A percentile compares a stretch with the other conserved stretches of the same genome.
Conservation (phyloP, 2,888 invertebrate genomes). For the Nymphalis c-album region DNA sequence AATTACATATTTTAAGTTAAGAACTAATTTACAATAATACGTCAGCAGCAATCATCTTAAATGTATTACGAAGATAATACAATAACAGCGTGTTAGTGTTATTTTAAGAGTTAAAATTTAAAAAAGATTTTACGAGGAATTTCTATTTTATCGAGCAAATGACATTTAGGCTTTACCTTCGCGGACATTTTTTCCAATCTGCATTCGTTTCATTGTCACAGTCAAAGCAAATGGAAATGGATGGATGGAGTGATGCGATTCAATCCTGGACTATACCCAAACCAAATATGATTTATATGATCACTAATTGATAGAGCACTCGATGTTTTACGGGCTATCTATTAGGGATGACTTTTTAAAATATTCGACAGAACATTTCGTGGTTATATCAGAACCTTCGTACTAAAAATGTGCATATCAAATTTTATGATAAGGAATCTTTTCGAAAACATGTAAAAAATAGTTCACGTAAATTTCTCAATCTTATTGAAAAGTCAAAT, state of each 20-base stretch:
- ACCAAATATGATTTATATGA: slow-evolving; percentile 11
- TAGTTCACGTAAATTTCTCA: slow-evolving; percentile 8
- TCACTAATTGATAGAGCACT: slow-evolving; percentile 3
- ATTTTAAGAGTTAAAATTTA: not conserved
- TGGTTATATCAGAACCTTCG: too few species aligned
- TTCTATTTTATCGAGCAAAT: not conserved
- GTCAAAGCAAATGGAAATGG: slow-evolving; percentile 10
- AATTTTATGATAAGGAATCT: not conserved
- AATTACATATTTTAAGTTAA: too few species aligned
- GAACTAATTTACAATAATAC: too few species aligned
- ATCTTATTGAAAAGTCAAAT: slow-evolving; percentile 5
- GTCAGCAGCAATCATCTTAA: too few species aligned
- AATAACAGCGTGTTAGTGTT: not conserved
- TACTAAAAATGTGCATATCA: too few species aligned
- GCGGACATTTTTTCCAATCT: slow-evolving; percentile 1
- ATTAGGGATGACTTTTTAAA: not conserved
- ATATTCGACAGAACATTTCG: too few species aligned
- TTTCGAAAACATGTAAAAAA: slow-evolving; percentile 14
- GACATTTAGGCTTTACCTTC: not conserved
- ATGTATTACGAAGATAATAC: not conserved
- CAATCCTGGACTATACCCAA: not conserved
- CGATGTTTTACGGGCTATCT: not conserved
- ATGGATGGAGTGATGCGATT: slow-evolving; percentile 1
- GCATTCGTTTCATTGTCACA: slow-evolving; percentile 12
- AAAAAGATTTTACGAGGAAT: not conserved